Base-by-base conservation (phyloP, 92 coral and sea anemone genomes). In the Blastomussa wellsi region DNA sequence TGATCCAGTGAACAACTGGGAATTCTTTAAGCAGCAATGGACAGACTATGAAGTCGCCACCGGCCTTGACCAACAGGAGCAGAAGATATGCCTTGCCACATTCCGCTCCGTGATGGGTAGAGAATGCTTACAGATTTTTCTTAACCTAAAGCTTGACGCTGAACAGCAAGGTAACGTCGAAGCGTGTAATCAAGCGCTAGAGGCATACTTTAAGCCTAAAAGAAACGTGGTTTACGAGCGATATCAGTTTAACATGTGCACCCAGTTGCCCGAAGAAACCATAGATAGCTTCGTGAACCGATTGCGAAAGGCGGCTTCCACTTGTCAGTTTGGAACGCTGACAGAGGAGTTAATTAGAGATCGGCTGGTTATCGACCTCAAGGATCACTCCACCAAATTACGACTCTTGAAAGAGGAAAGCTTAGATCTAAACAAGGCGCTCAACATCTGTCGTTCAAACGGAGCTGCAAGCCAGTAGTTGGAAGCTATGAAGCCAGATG, bases 171-270 rank as follows among this genome's bases (percentile, higher is more conserved):
- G 77, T 2, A 80, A 82, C 52, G 42, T 85, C 59, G 29, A 38
- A 1, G 44, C 70, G 32, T 90, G 92, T 74, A 20, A 76, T 12
- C 38, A 76, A 20, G 90, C 93, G 14, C 66, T 90, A n/a, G 86
- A 90, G 70, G 59, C 84, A 31, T 79, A 89, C 70, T 92, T 89
- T 76, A 86, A 90, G 49, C 90, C 91, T 42, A 86, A 81, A 35
- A 76, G 88, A 47, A 92, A 90, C 62, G 85, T 92, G 5, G 88
- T 92, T 24, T 90, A 92, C 79, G 93, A 92, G 69, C 88, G 90
- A 55, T 92, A 59, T 38, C 68, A 42, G 28, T 89, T 89, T 66
- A 89, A 92, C 51, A 4, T 76, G 60, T 86, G 89, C 65, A 53
- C 74, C 7, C 92, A 89, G 84, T 84, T 66, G 24, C 60, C 35